These are phyloP conservation scores for Thunnus albacares DNA, from an alignment of 2,797 vertebrate genomes.

Conservation along the genomic window DNA sequence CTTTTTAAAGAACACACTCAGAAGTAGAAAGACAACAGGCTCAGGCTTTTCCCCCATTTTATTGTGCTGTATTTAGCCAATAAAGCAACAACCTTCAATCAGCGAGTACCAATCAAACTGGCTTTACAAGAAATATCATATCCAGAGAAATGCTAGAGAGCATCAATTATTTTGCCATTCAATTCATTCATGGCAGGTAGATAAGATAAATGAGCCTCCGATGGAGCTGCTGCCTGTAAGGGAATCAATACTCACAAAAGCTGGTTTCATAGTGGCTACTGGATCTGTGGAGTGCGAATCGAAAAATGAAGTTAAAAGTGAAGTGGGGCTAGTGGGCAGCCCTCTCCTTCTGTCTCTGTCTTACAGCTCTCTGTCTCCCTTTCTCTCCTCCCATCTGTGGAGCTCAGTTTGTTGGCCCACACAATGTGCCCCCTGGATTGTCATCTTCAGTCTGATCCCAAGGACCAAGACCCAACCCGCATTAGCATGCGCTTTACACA, in stretches of 20 bases:
- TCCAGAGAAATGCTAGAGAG: conserved; percentile 47
- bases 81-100: conserved; percentile 29
- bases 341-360: conserved; percentile 60
- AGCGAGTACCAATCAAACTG: conserved; percentile 14
- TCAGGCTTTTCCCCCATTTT: not conserved
- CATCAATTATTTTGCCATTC: conserved; percentile 50
- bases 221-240: conserved; percentile 52
- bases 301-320: conserved; percentile 52
- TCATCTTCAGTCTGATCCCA: conserved; percentile 79
- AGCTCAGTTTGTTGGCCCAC: conserved; percentile 67
- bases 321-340: conserved; percentile 52
- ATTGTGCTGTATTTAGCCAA: conserved; percentile 20
- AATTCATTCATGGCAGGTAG: conserved; percentile 44
- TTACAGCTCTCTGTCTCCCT: conserved; percentile 48
- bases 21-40: conserved; percentile 23
- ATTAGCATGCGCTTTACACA: conserved; percentile 78
- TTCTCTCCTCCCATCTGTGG: conserved; percentile 63
- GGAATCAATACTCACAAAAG: conserved; percentile 87
- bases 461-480: conserved; percentile 73
- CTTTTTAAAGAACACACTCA: conserved; percentile 29
- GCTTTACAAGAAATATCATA: conserved; percentile 41
- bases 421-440: conserved; percentile 79
- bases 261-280: conserved; percentile 82
- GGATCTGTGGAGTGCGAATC: conserved; percentile 55
- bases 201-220: conserved; percentile 58